These are phyloP conservation scores for Heliconius cydno DNA, from an alignment of 2,888 invertebrate species.

Conservation along the genomic window DNA sequence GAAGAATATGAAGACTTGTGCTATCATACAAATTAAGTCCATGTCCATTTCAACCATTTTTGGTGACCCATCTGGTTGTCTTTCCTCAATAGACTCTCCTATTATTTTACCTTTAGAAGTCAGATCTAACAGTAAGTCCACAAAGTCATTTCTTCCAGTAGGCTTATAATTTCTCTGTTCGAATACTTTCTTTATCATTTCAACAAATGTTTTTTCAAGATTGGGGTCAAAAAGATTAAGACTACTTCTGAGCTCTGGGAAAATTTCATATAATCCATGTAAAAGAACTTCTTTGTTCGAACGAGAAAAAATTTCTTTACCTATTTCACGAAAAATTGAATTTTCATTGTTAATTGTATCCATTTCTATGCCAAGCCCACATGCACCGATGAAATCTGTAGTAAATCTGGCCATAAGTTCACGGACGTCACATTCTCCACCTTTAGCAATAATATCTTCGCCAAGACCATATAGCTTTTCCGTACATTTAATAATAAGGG, in stretches of 20 bases:
- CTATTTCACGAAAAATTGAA: constrained; percentile 55
- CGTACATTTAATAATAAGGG: constrained; percentile 65
- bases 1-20: constrained; percentile 69
- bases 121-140: constrained; percentile 58
- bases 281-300: constrained; percentile 48
- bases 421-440: constrained; percentile 54
- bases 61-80: constrained; percentile 58
- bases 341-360: constrained; percentile 56
- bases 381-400: constrained; percentile 62
- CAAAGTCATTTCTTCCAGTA: constrained; percentile 58
- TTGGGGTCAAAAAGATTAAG: constrained; percentile 48
- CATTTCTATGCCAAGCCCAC: constrained; percentile 60
- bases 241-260: constrained; percentile 56
- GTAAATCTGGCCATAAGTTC: constrained; percentile 62
- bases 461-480: constrained; percentile 58
- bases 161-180: constrained; percentile 62
- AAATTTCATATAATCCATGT: constrained; percentile 55
- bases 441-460: constrained; percentile 46
- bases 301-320: constrained; percentile 54
- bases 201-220: constrained; percentile 49
- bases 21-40: constrained; percentile 56
- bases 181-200: constrained; percentile 57
- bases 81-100: constrained; percentile 64
- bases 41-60: constrained; percentile 59
- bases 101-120: constrained; percentile 60